Conservation (phyloP, 2,888 invertebrate species). For the Heliconius cydno region DNA sequence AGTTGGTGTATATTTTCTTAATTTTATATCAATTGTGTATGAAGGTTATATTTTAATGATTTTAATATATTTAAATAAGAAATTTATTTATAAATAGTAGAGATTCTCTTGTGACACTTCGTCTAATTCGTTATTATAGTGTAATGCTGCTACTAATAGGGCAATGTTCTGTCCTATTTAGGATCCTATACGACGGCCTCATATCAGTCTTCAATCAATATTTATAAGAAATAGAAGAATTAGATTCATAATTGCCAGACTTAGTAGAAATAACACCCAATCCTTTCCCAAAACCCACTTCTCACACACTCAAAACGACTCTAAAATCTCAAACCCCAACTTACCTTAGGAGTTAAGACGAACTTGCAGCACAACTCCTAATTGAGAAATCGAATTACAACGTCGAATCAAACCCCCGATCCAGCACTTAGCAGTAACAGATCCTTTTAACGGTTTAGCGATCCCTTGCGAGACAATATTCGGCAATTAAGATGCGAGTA, state of each 20-base stretch:
- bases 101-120: neutral
- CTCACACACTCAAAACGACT: slow-evolving; percentile 17
- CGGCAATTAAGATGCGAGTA: slow-evolving; percentile 68
- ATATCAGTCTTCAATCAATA: neutral
- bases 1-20: neutral
- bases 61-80: no score
- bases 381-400: slow-evolving; percentile 82
- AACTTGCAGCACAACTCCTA: slow-evolving; percentile 75
- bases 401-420: slow-evolving; percentile 81
- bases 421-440: slow-evolving; percentile 75
- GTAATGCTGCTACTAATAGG: neutral
- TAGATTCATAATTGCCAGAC: neutral
- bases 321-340: slow-evolving; percentile 55
- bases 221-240: neutral
- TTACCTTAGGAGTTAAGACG: slow-evolving; percentile 71
- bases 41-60: no score
- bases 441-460: slow-evolving; percentile 83
- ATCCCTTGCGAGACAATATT: slow-evolving; percentile 78
- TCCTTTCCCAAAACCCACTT: neutral
- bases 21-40: no score
- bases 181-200: no score
- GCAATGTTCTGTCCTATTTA: no score
- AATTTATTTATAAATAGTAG: no score
- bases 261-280: neutral
- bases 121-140: neutral